phyloP scores from a whole-genome alignment of 2,113 vertebrate genomes.

The Rhipidura dahli region DNA sequence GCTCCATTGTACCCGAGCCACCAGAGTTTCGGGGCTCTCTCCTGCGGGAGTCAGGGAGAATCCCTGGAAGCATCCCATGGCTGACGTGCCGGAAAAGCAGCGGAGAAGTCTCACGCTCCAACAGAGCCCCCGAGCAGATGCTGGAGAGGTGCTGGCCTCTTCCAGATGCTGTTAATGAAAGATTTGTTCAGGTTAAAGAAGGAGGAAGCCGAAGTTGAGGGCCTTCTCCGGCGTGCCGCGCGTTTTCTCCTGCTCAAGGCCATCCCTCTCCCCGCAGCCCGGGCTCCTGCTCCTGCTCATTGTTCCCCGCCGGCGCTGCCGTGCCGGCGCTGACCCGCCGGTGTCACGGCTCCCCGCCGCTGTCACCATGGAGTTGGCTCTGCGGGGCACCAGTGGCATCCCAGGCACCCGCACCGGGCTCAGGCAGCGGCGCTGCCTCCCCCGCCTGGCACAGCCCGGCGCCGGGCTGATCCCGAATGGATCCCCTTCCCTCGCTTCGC shows the following conservation, averaged over 20 bases:
- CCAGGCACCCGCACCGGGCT: background rate
- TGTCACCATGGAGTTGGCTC: conserved; percentile 31
- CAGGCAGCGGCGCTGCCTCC: background rate
- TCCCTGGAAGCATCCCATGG: rapidly evolving
- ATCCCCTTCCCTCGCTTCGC: background rate
- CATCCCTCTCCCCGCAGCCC: background rate
- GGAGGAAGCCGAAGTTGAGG: background rate
- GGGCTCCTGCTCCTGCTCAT: background rate
- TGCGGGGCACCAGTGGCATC: background rate
- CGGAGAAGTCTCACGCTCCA: background rate
- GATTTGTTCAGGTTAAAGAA: background rate
- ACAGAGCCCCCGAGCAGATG: background rate
- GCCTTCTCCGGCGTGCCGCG: background rate
- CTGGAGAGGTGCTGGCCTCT: background rate
- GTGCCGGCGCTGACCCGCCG: background rate
- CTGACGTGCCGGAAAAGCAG: background rate
- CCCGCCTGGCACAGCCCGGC: background rate
- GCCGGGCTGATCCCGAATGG: rapidly evolving
- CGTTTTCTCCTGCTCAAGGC: conserved; percentile 12
- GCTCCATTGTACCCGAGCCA: rapidly evolving
- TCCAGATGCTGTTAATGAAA: background rate
- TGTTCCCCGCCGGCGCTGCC: background rate
- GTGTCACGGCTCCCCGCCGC: background rate
- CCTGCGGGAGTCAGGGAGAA: background rate
- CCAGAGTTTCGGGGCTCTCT: background rate